phyloP scores from a whole-genome alignment of 2,888 invertebrate species.

The Mythimna impura region DNA sequence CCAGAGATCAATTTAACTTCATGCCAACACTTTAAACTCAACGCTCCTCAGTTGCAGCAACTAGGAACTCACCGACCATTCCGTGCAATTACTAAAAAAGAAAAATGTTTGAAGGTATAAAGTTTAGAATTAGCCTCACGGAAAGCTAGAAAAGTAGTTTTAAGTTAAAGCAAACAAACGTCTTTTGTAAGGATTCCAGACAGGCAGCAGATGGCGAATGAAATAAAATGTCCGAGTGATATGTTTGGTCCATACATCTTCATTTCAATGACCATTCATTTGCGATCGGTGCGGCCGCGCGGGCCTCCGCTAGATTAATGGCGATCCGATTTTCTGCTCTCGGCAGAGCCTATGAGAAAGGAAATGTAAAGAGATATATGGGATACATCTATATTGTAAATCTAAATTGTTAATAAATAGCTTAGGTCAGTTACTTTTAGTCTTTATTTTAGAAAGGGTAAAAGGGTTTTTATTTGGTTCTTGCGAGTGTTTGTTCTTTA shows the following conservation, averaged over 20 bases:
- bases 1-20: slow-evolving; percentile 34
- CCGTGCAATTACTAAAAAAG: slow-evolving; percentile 76
- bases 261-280: slow-evolving; percentile 86
- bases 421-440: slow-evolving; percentile 42
- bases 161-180: slow-evolving; percentile 75
- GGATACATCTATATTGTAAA: slow-evolving; percentile 43
- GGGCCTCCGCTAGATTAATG: slow-evolving; percentile 79
- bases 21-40: slow-evolving; percentile 35
- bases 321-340: slow-evolving; percentile 77
- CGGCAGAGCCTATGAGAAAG: slow-evolving; percentile 69
- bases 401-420: slow-evolving; percentile 55
- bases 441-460: slow-evolving; percentile 27
- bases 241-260: slow-evolving; percentile 84
- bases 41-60: slow-evolving; percentile 60
- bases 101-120: slow-evolving; percentile 70
- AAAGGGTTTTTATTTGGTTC: slow-evolving; percentile 1
- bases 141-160: slow-evolving; percentile 68
- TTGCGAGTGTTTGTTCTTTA: not conserved
- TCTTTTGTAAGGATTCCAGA: slow-evolving; percentile 68
- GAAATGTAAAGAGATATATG: slow-evolving; percentile 55
- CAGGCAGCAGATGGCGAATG: slow-evolving; percentile 73
- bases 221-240: slow-evolving; percentile 82
- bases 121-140: slow-evolving; percentile 75
- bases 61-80: slow-evolving; percentile 66
- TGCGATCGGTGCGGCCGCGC: slow-evolving; percentile 77